A percentile compares a stretch with the other conserved stretches of the same genome.
Evolutionary conservation across 2,797 vertebrate species (phyloP).

Genomic region (Platalea minor): DNA sequence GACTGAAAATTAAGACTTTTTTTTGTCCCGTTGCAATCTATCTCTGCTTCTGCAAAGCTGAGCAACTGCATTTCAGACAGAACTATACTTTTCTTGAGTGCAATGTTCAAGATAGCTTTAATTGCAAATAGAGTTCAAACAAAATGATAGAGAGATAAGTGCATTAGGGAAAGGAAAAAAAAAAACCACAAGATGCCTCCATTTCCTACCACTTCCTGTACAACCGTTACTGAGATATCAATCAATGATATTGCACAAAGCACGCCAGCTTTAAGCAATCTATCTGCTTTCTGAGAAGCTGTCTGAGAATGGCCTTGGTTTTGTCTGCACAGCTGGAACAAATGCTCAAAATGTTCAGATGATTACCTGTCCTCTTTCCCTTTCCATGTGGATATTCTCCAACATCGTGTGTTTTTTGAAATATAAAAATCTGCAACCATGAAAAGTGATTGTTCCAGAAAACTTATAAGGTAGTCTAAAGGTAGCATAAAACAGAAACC

Average conservation of each 20-base stretch:
- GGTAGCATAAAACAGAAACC: not conserved
- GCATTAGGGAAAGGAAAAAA: not conserved
- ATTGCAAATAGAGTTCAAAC: conserved; percentile 3
- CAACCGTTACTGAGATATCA: not conserved
- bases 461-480: not conserved
- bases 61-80: not conserved
- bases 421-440: not conserved
- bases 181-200: not conserved
- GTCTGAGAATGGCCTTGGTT: not conserved
- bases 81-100: not conserved
- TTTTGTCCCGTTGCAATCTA: not conserved
- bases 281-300: not conserved
- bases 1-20: not conserved
- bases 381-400: not conserved
- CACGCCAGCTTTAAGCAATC: not conserved
- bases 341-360: not conserved
- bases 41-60: not conserved
- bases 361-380: not conserved
- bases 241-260: not conserved
- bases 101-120: not conserved
- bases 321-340: not conserved
- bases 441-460: not conserved
- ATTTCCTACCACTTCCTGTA: conserved; percentile 33
- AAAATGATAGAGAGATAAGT: not conserved
- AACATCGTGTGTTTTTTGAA: not conserved